phyloP scores from a whole-genome alignment of 37 sponge, comb jelly and placozoan species.

The Theonella swinhoei region DNA sequence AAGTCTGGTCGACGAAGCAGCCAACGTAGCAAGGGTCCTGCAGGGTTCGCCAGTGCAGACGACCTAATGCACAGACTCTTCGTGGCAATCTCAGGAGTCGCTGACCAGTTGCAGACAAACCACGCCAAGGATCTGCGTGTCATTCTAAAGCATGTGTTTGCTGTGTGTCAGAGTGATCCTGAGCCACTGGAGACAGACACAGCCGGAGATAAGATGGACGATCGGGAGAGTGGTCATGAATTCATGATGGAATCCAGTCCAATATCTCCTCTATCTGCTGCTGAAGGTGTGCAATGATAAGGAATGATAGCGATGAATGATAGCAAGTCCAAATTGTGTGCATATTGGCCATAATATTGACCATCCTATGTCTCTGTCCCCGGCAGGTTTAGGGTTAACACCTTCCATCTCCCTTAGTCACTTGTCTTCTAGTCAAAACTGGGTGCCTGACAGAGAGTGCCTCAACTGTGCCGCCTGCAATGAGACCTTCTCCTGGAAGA shows the following conservation, averaged over 20 bases:
- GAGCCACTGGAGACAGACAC: neutral
- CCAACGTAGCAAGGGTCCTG: constrained; percentile 27
- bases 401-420: neutral
- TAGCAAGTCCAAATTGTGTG: too few relatives aligned
- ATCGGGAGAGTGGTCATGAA: neutral
- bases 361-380: too few relatives aligned
- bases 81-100: constrained; percentile 79
- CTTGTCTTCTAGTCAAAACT: constrained; percentile 21
- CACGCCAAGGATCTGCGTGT: constrained; percentile 73
- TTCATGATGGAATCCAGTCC: neutral
- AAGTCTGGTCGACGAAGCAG: neutral
- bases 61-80: constrained; percentile 82
- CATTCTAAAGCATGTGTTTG: constrained; percentile 78
- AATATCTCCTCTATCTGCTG: neutral
- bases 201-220: neutral
- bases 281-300: neutral
- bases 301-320: too few relatives aligned
- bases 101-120: constrained; percentile 87
- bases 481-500: constrained; percentile 63
- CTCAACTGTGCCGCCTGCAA: constrained; percentile 44
- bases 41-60: constrained; percentile 57
- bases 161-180: constrained; percentile 57
- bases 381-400: neutral
- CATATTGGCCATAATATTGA: too few relatives aligned
- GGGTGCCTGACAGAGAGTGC: constrained; percentile 51